Evolutionary conservation across 2,113 vertebrate genomes (phyloP).

Genomic region (Paralichthys olivaceus): DNA sequence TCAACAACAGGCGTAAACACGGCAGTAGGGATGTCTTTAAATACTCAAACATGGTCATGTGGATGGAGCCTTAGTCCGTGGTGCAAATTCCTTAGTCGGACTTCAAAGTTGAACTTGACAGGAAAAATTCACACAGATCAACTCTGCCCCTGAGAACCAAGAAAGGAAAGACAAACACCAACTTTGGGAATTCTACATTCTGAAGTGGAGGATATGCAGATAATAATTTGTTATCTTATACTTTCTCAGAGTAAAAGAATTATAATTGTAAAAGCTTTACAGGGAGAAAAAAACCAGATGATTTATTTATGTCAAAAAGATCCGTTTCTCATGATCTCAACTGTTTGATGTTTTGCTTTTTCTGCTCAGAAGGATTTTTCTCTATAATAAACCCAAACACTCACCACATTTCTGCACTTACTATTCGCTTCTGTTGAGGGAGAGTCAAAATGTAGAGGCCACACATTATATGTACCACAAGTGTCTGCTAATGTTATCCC

Average conservation of each 20-base stretch:
- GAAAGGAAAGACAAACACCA: neutral
- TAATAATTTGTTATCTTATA: neutral
- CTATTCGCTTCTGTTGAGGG: neutral
- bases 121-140: neutral
- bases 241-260: neutral
- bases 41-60: too few species aligned
- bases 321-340: neutral
- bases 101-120: neutral
- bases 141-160: neutral
- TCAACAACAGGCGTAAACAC: too few species aligned
- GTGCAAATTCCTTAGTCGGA: too few species aligned
- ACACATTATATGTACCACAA: slow-evolving; percentile 30
- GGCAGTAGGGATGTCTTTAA: too few species aligned
- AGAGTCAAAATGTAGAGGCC: slow-evolving; percentile 1
- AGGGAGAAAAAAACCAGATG: neutral
- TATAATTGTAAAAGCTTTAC: neutral
- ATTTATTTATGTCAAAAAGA: neutral
- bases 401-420: slow-evolving; percentile 10
- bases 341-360: neutral
- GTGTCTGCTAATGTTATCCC: slow-evolving; percentile 29
- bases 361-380: neutral
- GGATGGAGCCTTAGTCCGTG: too few species aligned
- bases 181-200: neutral
- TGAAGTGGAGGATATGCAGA: neutral
- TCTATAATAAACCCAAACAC: neutral